Conservation (phyloP, 2,113 vertebrate genomes). For the Seriola dumerili region DNA sequence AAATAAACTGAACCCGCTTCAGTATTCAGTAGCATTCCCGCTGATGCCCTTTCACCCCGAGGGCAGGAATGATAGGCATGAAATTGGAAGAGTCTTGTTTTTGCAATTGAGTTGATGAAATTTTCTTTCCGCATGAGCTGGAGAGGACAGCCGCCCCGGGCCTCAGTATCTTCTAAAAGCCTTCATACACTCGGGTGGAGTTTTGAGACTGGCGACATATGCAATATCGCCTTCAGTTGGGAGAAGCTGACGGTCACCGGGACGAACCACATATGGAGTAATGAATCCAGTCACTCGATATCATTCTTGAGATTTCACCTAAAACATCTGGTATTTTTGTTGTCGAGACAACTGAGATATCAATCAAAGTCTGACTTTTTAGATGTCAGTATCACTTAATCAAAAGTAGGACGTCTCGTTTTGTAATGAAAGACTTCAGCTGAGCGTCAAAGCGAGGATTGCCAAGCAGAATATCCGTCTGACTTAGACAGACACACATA, state of each 20-base stretch:
- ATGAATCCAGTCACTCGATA: not conserved
- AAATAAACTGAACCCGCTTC: constrained; percentile 42
- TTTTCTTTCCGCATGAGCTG: constrained; percentile 42
- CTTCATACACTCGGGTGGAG: constrained; percentile 1
- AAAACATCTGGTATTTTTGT: not conserved
- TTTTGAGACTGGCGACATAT: constrained; percentile 19
- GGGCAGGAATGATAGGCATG: constrained; percentile 58
- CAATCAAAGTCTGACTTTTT: not conserved
- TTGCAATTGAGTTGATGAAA: constrained; percentile 62
- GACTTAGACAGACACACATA: constrained; percentile 16
- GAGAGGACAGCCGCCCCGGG: constrained; percentile 42
- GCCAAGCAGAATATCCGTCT: not conserved
- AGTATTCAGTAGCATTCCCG: constrained; percentile 23
- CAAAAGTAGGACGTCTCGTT: not conserved
- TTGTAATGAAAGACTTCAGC: not conserved
- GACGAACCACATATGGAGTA: constrained; percentile 6
- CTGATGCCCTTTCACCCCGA: constrained; percentile 57
- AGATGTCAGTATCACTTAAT: constrained; percentile 1
- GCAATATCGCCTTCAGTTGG: constrained; percentile 18
- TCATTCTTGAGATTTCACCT: constrained; percentile 7
- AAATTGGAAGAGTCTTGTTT: constrained; percentile 65
- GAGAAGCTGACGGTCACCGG: constrained; percentile 3
- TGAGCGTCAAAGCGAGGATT: not conserved
- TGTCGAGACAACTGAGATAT: not conserved
- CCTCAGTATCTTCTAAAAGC: constrained; percentile 19